These are phyloP conservation scores for Panurus biarmicus DNA, from an alignment of 2,113 vertebrate genomes.

Conservation along the genomic window DNA sequence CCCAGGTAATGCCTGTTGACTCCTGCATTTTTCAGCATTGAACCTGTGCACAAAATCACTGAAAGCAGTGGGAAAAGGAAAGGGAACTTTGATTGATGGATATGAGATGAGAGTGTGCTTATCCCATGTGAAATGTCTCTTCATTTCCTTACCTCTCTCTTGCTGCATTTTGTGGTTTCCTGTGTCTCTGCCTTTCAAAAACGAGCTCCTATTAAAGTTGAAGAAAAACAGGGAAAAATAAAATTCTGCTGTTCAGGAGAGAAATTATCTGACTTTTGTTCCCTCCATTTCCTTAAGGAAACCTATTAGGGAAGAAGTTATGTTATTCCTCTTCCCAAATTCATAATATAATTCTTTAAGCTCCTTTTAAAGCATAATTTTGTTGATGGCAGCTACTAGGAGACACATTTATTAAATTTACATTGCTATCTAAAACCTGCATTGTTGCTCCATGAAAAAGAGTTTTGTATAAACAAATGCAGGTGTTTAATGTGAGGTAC, in stretches of 20 bases:
- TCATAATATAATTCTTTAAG: not conserved
- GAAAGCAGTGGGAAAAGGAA: not conserved
- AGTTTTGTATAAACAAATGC: not conserved
- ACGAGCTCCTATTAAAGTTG: not conserved
- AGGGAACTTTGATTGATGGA: not conserved
- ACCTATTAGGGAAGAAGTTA: not conserved
- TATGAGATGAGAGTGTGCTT: not conserved
- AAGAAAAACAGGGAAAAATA: not conserved
- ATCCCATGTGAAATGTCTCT: not conserved
- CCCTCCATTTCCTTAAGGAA: not conserved
- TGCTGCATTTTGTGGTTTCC: not conserved
- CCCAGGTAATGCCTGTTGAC: not conserved
- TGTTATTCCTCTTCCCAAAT: not conserved
- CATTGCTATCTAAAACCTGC: not conserved
- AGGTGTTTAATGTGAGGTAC: not conserved
- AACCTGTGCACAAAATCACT: not conserved
- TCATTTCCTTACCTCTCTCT: not conserved
- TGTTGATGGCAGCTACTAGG: not conserved
- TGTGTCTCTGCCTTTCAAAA: not conserved
- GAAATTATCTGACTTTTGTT: not conserved
- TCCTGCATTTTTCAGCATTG: not conserved
- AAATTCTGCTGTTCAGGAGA: not conserved
- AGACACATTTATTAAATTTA: not conserved
- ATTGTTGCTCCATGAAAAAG: not conserved
- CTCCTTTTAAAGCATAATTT: not conserved